Evolutionary conservation across 2,113 vertebrate genomes (phyloP).

Genomic region (Xenopus tropicalis): DNA sequence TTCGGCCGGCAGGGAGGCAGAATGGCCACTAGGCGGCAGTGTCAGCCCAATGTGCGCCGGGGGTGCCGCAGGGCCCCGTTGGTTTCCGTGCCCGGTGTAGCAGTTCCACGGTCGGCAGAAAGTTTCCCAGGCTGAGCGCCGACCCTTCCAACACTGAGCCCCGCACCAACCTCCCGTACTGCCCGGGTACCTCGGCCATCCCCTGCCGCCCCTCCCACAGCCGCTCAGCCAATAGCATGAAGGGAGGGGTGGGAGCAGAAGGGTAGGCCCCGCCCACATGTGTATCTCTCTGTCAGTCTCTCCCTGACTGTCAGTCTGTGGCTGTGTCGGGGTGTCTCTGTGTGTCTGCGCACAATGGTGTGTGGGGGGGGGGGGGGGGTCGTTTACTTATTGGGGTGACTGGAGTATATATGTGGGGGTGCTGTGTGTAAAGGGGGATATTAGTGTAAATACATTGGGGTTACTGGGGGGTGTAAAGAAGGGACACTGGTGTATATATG

Average conservation of each 20-base stretch:
- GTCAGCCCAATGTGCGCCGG: background rate
- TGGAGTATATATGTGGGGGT: too few species aligned
- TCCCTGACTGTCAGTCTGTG: background rate
- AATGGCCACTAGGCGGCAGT: background rate
- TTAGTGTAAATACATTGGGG: too few species aligned
- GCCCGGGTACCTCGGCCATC: background rate
- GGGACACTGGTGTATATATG: too few species aligned
- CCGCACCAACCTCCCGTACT: background rate
- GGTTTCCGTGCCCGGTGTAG: constrained; percentile 48
- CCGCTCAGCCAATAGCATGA: background rate
- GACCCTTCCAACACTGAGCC: background rate
- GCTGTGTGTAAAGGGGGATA: too few species aligned
- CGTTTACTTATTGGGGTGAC: constrained; percentile 5
- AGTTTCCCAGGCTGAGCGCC: constrained; percentile 7
- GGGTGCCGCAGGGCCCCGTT: too few species aligned
- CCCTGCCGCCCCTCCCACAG: background rate
- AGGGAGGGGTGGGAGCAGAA: background rate
- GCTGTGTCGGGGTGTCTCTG: background rate
- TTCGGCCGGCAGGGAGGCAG: too few species aligned
- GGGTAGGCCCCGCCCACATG: background rate
- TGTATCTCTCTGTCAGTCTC: background rate
- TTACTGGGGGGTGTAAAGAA: too few species aligned
- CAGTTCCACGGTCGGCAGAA: constrained; percentile 54
- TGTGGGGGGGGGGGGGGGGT: constrained; percentile 31
- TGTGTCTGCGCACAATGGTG: background rate